Evolutionary conservation across 2,113 vertebrate genomes (phyloP).

Genomic region (Lethenteron reissneri): DNA sequence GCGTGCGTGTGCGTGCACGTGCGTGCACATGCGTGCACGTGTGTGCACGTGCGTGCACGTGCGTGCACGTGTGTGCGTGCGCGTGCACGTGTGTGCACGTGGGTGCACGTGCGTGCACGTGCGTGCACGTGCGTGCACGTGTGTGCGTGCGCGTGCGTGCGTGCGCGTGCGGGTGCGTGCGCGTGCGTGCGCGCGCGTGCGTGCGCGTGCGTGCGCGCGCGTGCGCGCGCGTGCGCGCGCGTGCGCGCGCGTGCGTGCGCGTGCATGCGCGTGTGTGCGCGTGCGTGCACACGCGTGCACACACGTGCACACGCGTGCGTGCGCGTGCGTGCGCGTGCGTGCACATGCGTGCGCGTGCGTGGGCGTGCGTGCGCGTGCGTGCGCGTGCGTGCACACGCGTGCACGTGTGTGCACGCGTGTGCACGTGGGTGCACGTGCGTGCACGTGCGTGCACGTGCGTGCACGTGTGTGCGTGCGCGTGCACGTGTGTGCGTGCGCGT

Average conservation of each 20-base stretch:
- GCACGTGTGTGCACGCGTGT: neutral
- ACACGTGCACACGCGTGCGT: neutral
- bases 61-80: neutral
- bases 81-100: neutral
- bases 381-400: neutral
- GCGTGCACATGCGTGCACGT: neutral
- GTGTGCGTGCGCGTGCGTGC: conserved; percentile 3
- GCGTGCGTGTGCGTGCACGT: neutral
- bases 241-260: neutral
- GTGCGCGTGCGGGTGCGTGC: neutral
- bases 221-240: neutral
- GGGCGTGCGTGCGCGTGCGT: neutral
- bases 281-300: neutral
- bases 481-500: neutral
- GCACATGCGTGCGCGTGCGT: neutral
- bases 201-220: neutral
- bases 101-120: neutral
- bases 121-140: neutral
- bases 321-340: neutral
- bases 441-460: neutral
- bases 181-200: neutral
- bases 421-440: neutral
- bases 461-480: neutral
- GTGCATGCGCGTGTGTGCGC: neutral
- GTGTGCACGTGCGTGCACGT: neutral